Evolutionary conservation across 2,888 invertebrate species (phyloP), one percentile per base, ranked within the genome.

Genomic region (Pseudeuparius sepicola): DNA sequence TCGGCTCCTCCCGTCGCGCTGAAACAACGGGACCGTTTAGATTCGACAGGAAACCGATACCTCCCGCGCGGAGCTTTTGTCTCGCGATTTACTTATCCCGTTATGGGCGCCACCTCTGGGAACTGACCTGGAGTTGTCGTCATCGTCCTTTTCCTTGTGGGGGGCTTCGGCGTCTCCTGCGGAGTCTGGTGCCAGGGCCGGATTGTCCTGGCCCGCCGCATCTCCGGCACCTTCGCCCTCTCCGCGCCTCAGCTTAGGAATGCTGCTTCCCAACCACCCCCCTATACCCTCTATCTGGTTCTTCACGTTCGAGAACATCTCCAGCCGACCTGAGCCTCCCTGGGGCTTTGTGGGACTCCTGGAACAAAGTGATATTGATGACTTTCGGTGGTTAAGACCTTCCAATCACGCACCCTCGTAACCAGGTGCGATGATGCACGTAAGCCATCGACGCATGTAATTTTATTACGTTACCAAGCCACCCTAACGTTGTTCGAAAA

Each of bases 1-100:
- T 89, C 89, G 11, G 89, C 89, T 41, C 88, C 87, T 46, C 88
- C 88, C 47, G 89, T 89, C 48, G 87, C 88, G 66, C 88, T 89
- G 69, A 47, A 50, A 50, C n/a, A n/a, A n/a, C n/a, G n/a, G n/a
- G n/a, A n/a, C n/a, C n/a, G n/a, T n/a, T n/a, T n/a, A n/a, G n/a
- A n/a, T n/a, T n/a, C n/a, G n/a, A n/a, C n/a, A n/a, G n/a, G n/a
- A n/a, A n/a, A n/a, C n/a, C n/a, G n/a, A n/a, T n/a, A n/a, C n/a
- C n/a, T n/a, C n/a, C n/a, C n/a, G n/a, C n/a, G n/a, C n/a, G n/a
- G n/a, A n/a, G n/a, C n/a, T n/a, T n/a, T n/a, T n/a, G n/a, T n/a
- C n/a, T n/a, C n/a, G n/a, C n/a, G n/a, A n/a, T n/a, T n/a, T n/a
- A n/a, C n/a, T n/a, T n/a, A n/a, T n/a, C n/a, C n/a, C n/a, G n/a